A percentile compares a stretch with the other conserved stretches of the same genome.
Conservation (phyloP, 2,888 invertebrate species). For the Brassicogethes aeneus region DNA sequence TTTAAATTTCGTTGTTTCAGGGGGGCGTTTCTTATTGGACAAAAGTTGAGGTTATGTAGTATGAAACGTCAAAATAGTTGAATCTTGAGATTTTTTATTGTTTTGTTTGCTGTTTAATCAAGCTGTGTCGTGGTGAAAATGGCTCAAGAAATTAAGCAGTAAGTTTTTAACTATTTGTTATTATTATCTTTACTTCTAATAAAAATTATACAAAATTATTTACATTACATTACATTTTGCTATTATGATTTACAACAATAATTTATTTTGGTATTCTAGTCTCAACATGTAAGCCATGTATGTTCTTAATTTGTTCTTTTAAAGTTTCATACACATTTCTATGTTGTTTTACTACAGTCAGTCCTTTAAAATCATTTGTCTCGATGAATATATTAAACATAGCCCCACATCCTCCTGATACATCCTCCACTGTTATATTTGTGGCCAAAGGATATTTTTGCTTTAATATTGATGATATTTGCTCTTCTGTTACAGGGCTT, state of each 20-base stretch:
- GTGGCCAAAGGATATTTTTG: constrained; percentile 52
- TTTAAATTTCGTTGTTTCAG: too few relatives aligned
- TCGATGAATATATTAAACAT: constrained; percentile 68
- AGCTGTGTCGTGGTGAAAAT: too few relatives aligned
- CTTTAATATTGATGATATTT: constrained; percentile 39
- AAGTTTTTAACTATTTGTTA: too few relatives aligned
- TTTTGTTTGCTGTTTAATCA: too few relatives aligned
- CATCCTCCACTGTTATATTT: constrained; percentile 57
- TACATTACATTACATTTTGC: too few relatives aligned
- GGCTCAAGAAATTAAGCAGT: too few relatives aligned
- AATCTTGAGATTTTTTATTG: too few relatives aligned
- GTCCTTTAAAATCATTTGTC: constrained; percentile 59
- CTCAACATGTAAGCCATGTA: constrained; percentile 75
- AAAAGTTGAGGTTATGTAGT: too few relatives aligned
- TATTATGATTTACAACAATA: background rate
- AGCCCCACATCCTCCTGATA: constrained; percentile 74
- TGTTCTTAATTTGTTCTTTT: constrained; percentile 68
- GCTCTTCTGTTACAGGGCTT: constrained; percentile 23
- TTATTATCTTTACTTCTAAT: too few relatives aligned
- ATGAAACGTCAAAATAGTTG: too few relatives aligned
- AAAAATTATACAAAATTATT: too few relatives aligned
- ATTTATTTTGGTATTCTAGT: constrained; percentile 42
- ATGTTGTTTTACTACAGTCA: constrained; percentile 66
- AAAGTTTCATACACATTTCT: constrained; percentile 62
- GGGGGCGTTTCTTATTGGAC: too few relatives aligned